Percentiles rank a stretch among this genome's conserved stretches.
phyloP scores from a whole-genome alignment of 2,888 invertebrate species.

The Heteromurus nitidus region DNA sequence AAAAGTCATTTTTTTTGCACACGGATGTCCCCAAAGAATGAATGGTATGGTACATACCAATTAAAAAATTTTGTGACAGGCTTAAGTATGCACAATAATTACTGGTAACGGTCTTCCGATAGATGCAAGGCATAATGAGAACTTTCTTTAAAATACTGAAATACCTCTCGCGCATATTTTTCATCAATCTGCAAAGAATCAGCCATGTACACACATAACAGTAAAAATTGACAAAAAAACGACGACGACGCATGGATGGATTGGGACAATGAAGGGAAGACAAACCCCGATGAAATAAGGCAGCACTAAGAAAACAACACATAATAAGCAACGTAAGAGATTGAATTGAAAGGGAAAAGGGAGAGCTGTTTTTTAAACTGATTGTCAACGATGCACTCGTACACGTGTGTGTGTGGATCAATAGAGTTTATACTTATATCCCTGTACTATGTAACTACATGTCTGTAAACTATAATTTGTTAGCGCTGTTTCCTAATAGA shows the following conservation, averaged over 20 bases:
- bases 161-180: background rate
- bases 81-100: no score
- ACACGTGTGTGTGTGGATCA: constrained; percentile 11
- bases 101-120: background rate
- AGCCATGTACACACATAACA: background rate
- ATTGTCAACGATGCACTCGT: no score
- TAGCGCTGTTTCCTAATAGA: background rate
- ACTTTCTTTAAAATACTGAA: constrained; percentile 33
- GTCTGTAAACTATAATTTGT: constrained; percentile 3
- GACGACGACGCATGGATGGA: constrained; percentile 32
- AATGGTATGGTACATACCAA: no score
- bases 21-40: no score
- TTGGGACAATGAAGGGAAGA: constrained; percentile 10
- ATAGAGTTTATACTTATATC: no score
- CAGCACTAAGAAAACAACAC: constrained; percentile 5
- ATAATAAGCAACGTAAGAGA: no score
- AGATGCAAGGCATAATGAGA: constrained; percentile 14
- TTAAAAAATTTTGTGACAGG: no score
- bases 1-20: no score
- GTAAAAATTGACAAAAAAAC: constrained; percentile 21
- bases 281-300: background rate
- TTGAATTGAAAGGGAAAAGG: background rate
- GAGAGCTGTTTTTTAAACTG: constrained; percentile 3
- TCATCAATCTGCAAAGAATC: constrained; percentile 19
- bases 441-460: no score